These are phyloP conservation scores for Tricholaema leucomelas DNA, from an alignment of 2,113 vertebrate species.

Conservation along the genomic window DNA sequence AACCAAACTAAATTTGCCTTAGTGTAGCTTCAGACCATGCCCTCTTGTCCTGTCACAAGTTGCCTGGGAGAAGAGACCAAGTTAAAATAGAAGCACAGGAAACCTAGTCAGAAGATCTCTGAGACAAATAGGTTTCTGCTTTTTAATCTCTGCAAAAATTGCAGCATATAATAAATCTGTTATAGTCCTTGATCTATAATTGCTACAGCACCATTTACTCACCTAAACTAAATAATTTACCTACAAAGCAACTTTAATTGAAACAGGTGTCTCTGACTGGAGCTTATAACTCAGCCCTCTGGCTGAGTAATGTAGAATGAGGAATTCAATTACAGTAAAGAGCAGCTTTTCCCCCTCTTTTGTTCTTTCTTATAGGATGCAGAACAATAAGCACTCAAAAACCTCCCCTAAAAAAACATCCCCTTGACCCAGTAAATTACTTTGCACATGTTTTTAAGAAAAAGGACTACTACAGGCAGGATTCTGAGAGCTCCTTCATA, in stretches of 20 bases:
- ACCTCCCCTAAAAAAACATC: background rate
- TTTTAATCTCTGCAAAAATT: background rate
- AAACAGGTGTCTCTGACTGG: background rate
- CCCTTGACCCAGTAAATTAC: background rate
- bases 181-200: background rate
- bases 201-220: background rate
- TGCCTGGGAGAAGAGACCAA: background rate
- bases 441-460: background rate
- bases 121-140: background rate
- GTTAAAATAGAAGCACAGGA: conserved; percentile 31
- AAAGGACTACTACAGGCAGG: background rate
- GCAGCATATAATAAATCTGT: background rate
- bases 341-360: background rate
- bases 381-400: background rate
- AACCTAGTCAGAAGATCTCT: background rate
- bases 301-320: no score
- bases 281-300: background rate
- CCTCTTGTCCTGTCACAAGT: no score
- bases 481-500: background rate
- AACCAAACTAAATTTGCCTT: no score
- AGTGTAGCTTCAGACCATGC: no score
- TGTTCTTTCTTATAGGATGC: background rate
- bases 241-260: background rate
- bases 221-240: background rate
- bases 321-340: background rate